Conservation (phyloP, 2,888 invertebrate species). For the Ormyrus pomaceus region DNA sequence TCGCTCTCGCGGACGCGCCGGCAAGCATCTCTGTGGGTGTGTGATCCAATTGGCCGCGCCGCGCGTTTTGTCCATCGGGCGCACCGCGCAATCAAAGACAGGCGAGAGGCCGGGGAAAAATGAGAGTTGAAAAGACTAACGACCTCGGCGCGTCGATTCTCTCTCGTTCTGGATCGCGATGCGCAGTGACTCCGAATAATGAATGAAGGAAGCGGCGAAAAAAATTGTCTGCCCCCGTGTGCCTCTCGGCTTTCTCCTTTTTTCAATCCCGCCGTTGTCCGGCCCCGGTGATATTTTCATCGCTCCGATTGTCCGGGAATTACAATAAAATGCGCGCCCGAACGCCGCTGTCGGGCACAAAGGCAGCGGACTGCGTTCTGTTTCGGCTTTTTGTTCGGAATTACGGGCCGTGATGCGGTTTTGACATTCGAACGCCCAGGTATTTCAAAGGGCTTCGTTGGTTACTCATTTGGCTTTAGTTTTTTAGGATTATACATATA, state of each 20-base stretch:
- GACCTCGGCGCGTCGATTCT: slow-evolving; percentile 7
- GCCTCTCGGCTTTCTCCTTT: too few relatives aligned
- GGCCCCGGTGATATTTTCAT: neutral
- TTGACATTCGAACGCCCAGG: slow-evolving; percentile 29
- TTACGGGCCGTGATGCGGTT: slow-evolving; percentile 13
- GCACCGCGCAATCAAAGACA: too few relatives aligned
- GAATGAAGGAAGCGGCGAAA: too few relatives aligned
- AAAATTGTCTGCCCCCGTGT: too few relatives aligned
- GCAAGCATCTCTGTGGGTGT: neutral
- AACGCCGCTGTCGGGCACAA: neutral
- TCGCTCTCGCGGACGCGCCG: neutral
- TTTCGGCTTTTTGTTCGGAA: slow-evolving; percentile 5
- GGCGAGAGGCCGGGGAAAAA: too few relatives aligned
- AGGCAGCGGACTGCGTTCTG: neutral
- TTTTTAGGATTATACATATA: too few relatives aligned
- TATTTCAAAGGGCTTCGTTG: neutral
- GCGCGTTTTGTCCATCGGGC: too few relatives aligned
- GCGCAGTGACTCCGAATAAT: too few relatives aligned
- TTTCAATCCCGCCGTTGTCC: too few relatives aligned
- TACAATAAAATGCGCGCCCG: slow-evolving; percentile 5
- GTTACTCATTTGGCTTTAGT: too few relatives aligned
- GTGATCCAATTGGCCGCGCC: slow-evolving; percentile 22
- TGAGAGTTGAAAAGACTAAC: slow-evolving; percentile 8
- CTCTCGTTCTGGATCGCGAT: too few relatives aligned
- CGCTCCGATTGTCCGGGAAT: neutral